Conservation (phyloP, 2,888 invertebrate species). For the Thysanoteuthis rhombus region DNA sequence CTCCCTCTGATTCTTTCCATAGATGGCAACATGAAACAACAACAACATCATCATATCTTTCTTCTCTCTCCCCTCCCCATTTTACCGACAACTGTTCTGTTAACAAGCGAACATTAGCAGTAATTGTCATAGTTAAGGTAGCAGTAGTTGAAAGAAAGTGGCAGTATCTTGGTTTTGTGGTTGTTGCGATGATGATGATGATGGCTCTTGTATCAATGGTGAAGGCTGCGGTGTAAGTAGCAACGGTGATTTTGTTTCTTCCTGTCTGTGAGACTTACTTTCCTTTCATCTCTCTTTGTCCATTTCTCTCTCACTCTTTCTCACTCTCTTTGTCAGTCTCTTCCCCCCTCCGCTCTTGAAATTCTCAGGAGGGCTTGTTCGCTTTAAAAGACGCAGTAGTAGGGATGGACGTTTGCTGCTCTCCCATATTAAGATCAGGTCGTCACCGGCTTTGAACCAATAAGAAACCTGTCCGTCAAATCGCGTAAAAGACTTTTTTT, state of each 20-base stretch:
- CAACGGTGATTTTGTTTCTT: background rate
- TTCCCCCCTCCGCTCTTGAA: background rate
- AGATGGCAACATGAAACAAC: no score
- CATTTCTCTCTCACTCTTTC: background rate
- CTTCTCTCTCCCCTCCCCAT: background rate
- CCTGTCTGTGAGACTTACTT: background rate
- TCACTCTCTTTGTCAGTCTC: background rate
- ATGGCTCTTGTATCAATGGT: background rate
- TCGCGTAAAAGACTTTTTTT: background rate
- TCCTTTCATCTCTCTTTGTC: background rate
- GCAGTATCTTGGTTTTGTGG: background rate
- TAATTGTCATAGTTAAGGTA: background rate
- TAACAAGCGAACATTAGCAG: background rate
- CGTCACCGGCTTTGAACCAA: background rate
- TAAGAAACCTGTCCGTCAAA: background rate
- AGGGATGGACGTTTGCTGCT: background rate
- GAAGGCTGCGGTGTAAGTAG: background rate
- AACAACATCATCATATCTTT: no score
- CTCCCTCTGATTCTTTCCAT: no score
- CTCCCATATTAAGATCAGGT: background rate
- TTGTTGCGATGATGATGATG: no score
- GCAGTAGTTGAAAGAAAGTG: background rate
- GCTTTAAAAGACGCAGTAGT: background rate
- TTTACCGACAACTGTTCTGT: background rate
- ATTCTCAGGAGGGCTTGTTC: background rate